Conservation (phyloP, 1,140 invertebrate genomes). For the Lepidurus apus region DNA sequence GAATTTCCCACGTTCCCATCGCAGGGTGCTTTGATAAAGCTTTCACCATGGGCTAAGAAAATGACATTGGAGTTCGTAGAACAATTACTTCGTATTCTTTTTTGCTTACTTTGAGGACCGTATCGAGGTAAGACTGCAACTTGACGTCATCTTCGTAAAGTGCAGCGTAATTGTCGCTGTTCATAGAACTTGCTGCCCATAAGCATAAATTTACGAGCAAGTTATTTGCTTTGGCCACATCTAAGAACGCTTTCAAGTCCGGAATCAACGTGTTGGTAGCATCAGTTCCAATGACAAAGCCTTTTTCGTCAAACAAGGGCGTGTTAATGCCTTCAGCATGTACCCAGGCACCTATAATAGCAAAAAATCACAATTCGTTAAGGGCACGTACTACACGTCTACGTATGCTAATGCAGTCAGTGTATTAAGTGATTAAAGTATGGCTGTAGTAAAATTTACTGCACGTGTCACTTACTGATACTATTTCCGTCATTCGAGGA, state of each 20-base stretch:
- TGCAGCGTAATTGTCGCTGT: constrained; percentile 41
- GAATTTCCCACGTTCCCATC: constrained; percentile 44
- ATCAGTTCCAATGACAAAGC: constrained; percentile 37
- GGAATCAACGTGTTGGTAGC: constrained; percentile 34
- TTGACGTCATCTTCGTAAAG: constrained; percentile 44
- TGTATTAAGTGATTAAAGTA: not conserved
- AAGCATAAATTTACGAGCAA: constrained; percentile 44
- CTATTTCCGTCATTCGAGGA: constrained; percentile 45
- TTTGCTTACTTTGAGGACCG: constrained; percentile 42
- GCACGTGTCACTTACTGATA: constrained; percentile 41
- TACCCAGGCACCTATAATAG: constrained; percentile 45
- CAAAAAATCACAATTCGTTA: not conserved
- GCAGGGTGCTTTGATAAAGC: constrained; percentile 42
- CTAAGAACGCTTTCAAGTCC: constrained; percentile 37
- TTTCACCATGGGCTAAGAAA: constrained; percentile 36
- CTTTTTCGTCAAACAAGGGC: constrained; percentile 37
- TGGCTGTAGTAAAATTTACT: not conserved
- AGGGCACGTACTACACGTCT: constrained; percentile 1
- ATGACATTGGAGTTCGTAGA: not conserved
- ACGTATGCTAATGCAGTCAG: not conserved
- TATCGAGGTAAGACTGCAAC: constrained; percentile 45
- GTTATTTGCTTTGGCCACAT: constrained; percentile 40
- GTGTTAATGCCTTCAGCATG: constrained; percentile 46
- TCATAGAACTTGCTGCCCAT: constrained; percentile 45
- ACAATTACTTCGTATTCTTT: not conserved